Evolutionary conservation across 2,113 vertebrate genomes (phyloP).

Genomic region (Cricetomys ansorgei): DNA sequence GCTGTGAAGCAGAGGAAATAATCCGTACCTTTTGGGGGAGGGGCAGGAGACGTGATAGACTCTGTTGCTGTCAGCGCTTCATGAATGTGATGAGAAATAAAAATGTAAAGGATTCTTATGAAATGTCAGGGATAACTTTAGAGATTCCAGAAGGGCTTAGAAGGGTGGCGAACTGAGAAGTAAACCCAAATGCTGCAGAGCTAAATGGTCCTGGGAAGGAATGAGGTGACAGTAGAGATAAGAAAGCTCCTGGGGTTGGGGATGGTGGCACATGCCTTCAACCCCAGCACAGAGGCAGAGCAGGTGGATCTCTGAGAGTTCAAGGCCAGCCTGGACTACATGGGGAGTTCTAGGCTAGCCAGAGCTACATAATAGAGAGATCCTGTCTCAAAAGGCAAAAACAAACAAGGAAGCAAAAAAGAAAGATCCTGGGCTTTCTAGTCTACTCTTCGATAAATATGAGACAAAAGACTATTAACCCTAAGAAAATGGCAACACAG

Average conservation of each 20-base stretch:
- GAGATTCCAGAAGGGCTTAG: neutral
- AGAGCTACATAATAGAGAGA: neutral
- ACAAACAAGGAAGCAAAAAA: neutral
- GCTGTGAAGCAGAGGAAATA: neutral
- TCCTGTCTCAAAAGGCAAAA: neutral
- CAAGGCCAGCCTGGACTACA: neutral
- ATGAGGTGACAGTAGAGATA: neutral
- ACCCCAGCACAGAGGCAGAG: neutral
- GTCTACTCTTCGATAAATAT: neutral
- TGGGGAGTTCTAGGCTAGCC: neutral
- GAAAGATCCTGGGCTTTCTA: neutral
- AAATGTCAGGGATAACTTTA: constrained; percentile 40
- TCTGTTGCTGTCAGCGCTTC: neutral
- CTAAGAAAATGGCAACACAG: neutral
- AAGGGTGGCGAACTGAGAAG: neutral
- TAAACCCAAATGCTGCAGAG: neutral
- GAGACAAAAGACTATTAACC: neutral
- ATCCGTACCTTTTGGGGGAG: neutral
- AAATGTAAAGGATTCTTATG: neutral
- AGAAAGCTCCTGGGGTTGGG: neutral
- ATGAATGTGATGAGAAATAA: neutral
- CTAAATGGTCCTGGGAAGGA: neutral
- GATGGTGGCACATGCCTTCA: neutral
- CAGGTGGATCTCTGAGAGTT: neutral
- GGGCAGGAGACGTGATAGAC: neutral